Conservation (phyloP, 2,888 invertebrate genomes). For the Malachius bipustulatus region DNA sequence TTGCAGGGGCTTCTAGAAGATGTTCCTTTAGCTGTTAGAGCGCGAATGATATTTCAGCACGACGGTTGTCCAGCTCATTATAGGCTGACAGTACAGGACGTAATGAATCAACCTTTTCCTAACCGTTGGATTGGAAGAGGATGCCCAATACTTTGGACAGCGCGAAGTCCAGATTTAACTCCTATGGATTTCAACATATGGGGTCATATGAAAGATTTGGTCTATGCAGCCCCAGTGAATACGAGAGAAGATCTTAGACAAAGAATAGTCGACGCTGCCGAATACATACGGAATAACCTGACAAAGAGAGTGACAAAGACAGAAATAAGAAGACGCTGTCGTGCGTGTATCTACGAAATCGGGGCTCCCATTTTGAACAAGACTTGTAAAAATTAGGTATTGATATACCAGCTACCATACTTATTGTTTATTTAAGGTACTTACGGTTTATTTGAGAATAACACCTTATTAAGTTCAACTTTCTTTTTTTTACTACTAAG, state of each 20-base stretch:
- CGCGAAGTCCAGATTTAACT: neutral
- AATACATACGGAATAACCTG: constrained; percentile 1
- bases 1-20: constrained; percentile 1
- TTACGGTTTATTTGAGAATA: neutral
- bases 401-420: neutral
- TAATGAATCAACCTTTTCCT: neutral
- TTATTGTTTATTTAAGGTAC: too few species aligned
- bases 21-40: neutral
- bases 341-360: constrained; percentile 1
- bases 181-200: neutral
- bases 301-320: neutral
- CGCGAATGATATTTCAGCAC: neutral
- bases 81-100: neutral
- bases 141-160: neutral
- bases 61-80: neutral
- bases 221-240: neutral
- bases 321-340: constrained; percentile 1
- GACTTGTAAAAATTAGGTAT: neutral
- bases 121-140: neutral
- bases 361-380: constrained; percentile 2
- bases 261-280: neutral
- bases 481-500: neutral
- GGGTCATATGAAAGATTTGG: neutral
- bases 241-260: neutral
- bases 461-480: neutral